Percentiles rank a stretch among this genome's conserved stretches.
These are phyloP conservation scores for Drosophila silvestris DNA, from an alignment of 2,888 invertebrate species.

Conservation along the genomic window DNA sequence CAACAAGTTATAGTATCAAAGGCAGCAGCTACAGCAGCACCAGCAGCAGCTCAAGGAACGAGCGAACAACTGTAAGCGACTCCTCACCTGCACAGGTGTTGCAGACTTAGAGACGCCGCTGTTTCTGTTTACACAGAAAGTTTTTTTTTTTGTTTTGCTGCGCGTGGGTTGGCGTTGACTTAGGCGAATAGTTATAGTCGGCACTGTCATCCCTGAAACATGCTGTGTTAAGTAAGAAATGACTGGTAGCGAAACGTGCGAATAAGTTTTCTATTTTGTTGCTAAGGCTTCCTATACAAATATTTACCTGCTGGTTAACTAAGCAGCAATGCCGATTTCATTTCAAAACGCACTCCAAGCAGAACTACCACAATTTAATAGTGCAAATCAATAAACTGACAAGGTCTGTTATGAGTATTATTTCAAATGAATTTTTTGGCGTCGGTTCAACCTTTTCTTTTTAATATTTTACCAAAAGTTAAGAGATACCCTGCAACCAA, in stretches of 20 bases:
- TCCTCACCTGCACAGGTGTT: conserved; percentile 55
- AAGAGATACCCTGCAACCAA: too few species aligned
- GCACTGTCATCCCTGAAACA: conserved; percentile 46
- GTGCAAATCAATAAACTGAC: conserved; percentile 5
- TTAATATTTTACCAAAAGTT: not conserved
- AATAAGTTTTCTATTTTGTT: conserved; percentile 67
- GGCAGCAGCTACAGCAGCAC: conserved; percentile 7
- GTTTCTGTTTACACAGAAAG: conserved; percentile 64
- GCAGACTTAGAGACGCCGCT: conserved; percentile 60
- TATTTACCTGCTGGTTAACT: conserved; percentile 56
- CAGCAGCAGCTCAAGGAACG: conserved; percentile 20
- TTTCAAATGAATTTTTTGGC: not conserved
- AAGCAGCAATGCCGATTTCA: conserved; percentile 32
- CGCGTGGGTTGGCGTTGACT: conserved; percentile 48
- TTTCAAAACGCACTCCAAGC: conserved; percentile 14
- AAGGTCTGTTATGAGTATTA: not conserved
- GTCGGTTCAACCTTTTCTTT: not conserved
- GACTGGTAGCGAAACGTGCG: conserved; percentile 67
- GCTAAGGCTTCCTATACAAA: conserved; percentile 34
- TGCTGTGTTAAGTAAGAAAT: conserved; percentile 53
- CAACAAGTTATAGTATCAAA: conserved; percentile 18
- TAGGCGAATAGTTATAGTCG: conserved; percentile 58
- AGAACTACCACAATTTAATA: not conserved
- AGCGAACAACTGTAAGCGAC: conserved; percentile 43
- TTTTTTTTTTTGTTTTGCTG: conserved; percentile 24